A percentile compares a stretch with the other conserved stretches of the same genome.
Evolutionary conservation across 2,113 vertebrate genomes (phyloP).

Genomic region (Orcinus orca): DNA sequence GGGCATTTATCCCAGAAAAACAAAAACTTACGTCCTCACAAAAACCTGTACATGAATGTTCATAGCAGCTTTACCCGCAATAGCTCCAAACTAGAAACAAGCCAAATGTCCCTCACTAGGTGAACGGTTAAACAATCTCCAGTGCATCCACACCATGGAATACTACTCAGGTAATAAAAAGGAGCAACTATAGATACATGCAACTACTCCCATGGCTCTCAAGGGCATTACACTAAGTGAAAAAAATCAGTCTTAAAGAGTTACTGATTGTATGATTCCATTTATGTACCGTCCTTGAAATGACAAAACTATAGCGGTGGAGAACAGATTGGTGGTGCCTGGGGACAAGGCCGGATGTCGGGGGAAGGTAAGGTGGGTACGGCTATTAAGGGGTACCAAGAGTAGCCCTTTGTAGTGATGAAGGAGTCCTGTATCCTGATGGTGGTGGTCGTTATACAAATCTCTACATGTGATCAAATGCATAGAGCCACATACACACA

Average conservation of each 20-base stretch:
- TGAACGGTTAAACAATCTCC: neutral
- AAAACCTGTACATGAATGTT: neutral
- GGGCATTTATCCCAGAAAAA: neutral
- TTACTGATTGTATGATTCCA: neutral
- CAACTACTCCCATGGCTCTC: neutral
- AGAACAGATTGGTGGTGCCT: neutral
- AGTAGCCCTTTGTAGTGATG: neutral
- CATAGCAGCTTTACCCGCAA: neutral
- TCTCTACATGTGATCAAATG: rapidly evolving
- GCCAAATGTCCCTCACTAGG: neutral
- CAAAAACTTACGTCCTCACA: neutral
- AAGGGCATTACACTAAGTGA: neutral
- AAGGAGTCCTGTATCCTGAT: neutral
- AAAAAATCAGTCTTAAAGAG: neutral
- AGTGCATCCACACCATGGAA: neutral
- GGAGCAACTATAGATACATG: neutral
- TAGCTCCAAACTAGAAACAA: neutral
- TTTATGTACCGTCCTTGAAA: neutral
- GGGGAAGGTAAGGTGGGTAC: neutral
- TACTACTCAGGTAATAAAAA: neutral
- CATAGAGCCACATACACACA: too few relatives aligned
- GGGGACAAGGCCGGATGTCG: neutral
- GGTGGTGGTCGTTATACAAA: neutral
- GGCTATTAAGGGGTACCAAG: neutral
- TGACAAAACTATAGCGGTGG: neutral